Percentiles rank a stretch among this genome's conserved stretches.
Evolutionary conservation across 2,113 vertebrate genomes (phyloP).

Genomic region (Daubentonia madagascariensis): DNA sequence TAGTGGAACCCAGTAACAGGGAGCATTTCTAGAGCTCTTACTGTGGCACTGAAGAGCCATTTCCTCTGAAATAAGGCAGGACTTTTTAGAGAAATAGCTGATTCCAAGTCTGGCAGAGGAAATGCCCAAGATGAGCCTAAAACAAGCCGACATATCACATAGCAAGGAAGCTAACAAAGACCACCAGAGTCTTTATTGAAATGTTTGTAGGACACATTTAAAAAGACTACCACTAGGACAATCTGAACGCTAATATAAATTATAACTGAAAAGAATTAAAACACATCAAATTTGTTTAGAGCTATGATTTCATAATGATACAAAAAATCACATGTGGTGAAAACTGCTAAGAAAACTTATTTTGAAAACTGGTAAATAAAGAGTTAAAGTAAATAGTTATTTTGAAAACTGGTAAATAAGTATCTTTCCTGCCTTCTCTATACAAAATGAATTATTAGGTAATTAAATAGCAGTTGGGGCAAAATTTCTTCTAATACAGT

Average conservation of each 20-base stretch:
- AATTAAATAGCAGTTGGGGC: neutral
- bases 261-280: neutral
- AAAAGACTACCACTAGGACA: neutral
- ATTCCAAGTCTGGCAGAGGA: neutral
- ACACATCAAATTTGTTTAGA: neutral
- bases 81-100: neutral
- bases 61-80: neutral
- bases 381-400: neutral
- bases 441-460: neutral
- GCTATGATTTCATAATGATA: neutral
- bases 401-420: neutral
- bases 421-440: neutral
- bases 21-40: neutral
- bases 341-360: neutral
- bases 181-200: neutral
- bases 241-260: neutral
- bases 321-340: neutral
- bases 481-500: neutral
- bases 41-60: neutral
- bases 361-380: neutral
- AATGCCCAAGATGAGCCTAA: neutral
- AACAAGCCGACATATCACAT: neutral
- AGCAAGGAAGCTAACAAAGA: neutral
- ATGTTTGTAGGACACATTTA: neutral
- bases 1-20: neutral